A percentile compares a stretch with the other conserved stretches of the same genome.
Evolutionary conservation across 2,113 vertebrate genomes (phyloP).

Genomic region (Chloropsis cyanopogon): DNA sequence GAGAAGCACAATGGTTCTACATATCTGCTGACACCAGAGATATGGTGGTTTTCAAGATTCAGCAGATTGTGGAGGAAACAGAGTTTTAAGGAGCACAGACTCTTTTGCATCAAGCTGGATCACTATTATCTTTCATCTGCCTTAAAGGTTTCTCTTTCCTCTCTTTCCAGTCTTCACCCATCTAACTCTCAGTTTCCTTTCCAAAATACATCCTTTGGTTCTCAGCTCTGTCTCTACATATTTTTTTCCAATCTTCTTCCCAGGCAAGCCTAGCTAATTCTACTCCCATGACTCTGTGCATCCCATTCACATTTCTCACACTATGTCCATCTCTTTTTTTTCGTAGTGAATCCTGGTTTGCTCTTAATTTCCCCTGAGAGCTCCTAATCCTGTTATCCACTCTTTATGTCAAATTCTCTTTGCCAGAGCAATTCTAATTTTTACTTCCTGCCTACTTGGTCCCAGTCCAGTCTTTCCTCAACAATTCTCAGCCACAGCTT

Average conservation of each 20-base stretch:
- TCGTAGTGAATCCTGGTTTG: conserved; percentile 19
- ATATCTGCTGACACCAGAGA: neutral
- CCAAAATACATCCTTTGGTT: neutral
- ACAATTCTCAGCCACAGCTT: neutral
- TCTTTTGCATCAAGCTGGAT: neutral
- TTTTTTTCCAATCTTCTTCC: conserved; percentile 23
- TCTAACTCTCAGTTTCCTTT: neutral
- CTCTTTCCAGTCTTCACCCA: neutral
- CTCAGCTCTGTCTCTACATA: neutral
- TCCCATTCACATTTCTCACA: conserved; percentile 49
- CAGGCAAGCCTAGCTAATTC: conserved; percentile 33
- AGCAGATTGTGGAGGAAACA: neutral
- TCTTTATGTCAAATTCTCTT: conserved; percentile 5
- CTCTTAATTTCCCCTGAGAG: conserved; percentile 29
- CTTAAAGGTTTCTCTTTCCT: neutral
- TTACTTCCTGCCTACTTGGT: conserved; percentile 58
- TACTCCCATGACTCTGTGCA: conserved; percentile 39
- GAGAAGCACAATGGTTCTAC: neutral
- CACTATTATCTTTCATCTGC: neutral
- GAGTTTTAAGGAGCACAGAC: neutral
- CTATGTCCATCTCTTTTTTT: conserved; percentile 24
- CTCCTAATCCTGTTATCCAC: conserved; percentile 51
- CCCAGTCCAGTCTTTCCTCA: conserved; percentile 22
- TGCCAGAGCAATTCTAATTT: conserved; percentile 5
- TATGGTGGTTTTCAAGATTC: neutral